Conservation (phyloP, 2,797 vertebrate genomes). For the Malacoctenus gilli region DNA sequence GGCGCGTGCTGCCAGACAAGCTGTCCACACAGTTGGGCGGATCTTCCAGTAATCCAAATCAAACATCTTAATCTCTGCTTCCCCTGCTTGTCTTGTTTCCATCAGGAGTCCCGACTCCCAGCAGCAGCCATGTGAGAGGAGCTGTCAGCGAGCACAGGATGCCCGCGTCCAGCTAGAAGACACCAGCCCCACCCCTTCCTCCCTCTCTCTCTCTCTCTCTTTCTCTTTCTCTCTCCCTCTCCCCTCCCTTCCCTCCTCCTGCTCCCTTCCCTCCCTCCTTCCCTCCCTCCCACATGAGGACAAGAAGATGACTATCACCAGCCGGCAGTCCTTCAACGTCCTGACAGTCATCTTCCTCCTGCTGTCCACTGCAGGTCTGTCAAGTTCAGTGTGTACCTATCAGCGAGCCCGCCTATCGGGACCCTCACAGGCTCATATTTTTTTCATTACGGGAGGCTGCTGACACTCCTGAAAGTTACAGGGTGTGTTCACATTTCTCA, state of each 20-base stretch:
- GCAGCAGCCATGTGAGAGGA: conserved; percentile 77
- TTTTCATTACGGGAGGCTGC: conserved; percentile 1
- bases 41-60: conserved; percentile 50
- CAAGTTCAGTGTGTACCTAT: conserved; percentile 33
- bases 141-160: conserved; percentile 68
- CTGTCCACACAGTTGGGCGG: conserved; percentile 47
- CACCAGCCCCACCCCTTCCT: conserved; percentile 49
- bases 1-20: conserved; percentile 41
- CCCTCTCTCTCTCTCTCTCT: conserved; percentile 29
- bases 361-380: conserved; percentile 92
- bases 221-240: conserved; percentile 36
- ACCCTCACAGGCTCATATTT: conserved; percentile 3
- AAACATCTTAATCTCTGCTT: conserved; percentile 57
- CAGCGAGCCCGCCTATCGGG: conserved; percentile 24
- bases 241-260: conserved; percentile 7
- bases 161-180: conserved; percentile 72
- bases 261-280: conserved; percentile 50
- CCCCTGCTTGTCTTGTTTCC: conserved; percentile 57
- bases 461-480: conserved; percentile 3
- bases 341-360: conserved; percentile 89
- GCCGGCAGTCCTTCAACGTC: conserved; percentile 90
- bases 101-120: conserved; percentile 62
- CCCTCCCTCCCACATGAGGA: conserved; percentile 85
- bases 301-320: conserved; percentile 96
- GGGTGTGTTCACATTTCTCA: neutral